Evolutionary conservation across 92 coral and sea anemone genomes (phyloP).

Genomic region (Ricordea florida): DNA sequence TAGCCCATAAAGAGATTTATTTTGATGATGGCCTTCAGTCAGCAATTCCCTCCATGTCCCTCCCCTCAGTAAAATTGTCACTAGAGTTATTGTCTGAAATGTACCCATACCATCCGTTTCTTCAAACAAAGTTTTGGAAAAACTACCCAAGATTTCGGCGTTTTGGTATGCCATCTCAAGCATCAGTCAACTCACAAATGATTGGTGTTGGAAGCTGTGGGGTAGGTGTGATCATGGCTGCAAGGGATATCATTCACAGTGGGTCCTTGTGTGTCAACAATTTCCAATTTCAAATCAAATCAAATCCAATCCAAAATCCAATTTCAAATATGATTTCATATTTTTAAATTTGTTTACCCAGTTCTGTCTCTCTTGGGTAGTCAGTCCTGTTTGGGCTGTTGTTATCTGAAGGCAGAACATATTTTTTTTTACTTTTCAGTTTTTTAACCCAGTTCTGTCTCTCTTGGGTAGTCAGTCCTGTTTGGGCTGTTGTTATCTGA

Average conservation of each 20-base stretch:
- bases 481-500: conserved; percentile 8
- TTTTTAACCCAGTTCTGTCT: not conserved
- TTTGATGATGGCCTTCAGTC: conserved; percentile 21
- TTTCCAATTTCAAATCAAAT: not conserved
- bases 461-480: not conserved
- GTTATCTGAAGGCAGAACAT: conserved; percentile 12
- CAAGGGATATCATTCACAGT: not conserved
- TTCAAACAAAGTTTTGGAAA: conserved; percentile 14
- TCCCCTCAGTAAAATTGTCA: not conserved
- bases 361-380: not conserved
- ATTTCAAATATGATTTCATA: too few species aligned
- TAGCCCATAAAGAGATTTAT: not conserved
- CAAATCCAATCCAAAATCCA: not conserved
- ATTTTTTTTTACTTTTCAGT: not conserved
- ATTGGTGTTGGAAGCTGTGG: conserved; percentile 16
- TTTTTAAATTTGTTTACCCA: not conserved
- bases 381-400: conserved; percentile 3
- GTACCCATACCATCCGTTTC: conserved; percentile 2
- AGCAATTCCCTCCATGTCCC: not conserved
- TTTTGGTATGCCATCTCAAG: conserved; percentile 27
- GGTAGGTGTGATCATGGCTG: conserved; percentile 17
- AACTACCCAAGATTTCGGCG: not conserved
- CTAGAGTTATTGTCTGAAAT: not conserved
- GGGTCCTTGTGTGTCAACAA: not conserved
- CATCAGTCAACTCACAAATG: not conserved